phyloP scores from a whole-genome alignment of 30 jellyfish, hydroid and myxozoan genomes.

The Morbakka virulenta region DNA sequence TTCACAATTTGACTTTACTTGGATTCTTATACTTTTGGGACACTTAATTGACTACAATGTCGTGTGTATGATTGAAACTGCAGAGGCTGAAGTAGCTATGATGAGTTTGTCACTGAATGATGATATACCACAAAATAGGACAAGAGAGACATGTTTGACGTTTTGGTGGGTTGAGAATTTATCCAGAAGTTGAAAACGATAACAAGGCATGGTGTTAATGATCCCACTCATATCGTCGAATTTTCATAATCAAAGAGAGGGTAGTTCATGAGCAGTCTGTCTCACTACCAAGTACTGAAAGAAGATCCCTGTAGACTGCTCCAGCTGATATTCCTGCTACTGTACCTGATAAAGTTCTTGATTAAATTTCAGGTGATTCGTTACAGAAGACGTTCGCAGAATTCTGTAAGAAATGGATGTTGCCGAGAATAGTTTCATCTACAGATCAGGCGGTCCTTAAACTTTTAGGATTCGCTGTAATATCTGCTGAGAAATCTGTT shows the following conservation, averaged over 20 bases:
- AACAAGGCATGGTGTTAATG: constrained; percentile 6
- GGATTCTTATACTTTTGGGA: constrained; percentile 4
- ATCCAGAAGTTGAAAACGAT: constrained; percentile 6
- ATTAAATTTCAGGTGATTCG: not conserved
- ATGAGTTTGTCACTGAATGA: constrained; percentile 8
- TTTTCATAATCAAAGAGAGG: not conserved
- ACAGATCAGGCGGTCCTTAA: constrained; percentile 8
- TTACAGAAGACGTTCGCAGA: constrained; percentile 2
- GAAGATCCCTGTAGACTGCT: constrained; percentile 14
- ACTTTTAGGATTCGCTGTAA: constrained; percentile 10
- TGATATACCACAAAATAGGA: not conserved
- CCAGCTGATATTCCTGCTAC: constrained; percentile 23
- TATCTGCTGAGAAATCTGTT: not conserved
- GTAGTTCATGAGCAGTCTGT: not conserved
- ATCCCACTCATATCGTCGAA: constrained; percentile 6
- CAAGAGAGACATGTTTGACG: constrained; percentile 7
- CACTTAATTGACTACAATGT: constrained; percentile 3
- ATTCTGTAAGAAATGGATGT: constrained; percentile 8
- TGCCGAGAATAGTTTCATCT: not conserved
- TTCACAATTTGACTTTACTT: not conserved
- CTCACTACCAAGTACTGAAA: not conserved
- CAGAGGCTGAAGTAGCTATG: constrained; percentile 11
- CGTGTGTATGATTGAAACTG: not conserved
- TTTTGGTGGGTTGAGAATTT: constrained; percentile 7
- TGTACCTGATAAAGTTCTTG: not conserved